Conservation (phyloP, 2,797 vertebrate species). For the Monodelphis domestica region DNA sequence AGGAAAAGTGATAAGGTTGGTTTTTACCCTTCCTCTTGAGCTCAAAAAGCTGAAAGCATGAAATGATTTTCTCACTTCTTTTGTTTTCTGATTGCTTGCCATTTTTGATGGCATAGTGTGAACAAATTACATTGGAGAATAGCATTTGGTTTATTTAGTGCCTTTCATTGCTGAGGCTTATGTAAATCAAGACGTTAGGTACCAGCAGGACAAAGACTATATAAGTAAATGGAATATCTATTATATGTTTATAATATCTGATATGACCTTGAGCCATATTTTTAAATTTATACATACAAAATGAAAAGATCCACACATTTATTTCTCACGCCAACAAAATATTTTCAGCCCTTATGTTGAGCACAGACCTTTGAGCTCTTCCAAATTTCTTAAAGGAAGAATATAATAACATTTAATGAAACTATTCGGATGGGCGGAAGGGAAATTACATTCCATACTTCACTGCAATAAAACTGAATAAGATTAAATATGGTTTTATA, state of each 20-base stretch:
- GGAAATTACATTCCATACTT: constrained; percentile 24
- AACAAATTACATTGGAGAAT: background rate
- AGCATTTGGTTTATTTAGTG: background rate
- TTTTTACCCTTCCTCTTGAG: background rate
- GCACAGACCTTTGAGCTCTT: background rate
- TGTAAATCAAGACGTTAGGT: background rate
- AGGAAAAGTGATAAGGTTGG: constrained; percentile 1
- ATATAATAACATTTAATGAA: constrained; percentile 28
- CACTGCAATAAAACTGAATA: background rate
- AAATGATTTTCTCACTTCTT: background rate
- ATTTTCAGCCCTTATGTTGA: background rate
- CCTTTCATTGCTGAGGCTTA: background rate
- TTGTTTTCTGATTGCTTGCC: background rate
- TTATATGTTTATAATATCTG: background rate
- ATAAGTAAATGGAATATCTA: background rate
- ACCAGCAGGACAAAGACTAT: background rate
- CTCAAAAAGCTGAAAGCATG: background rate
- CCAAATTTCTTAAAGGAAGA: constrained; percentile 33
- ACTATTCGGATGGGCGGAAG: background rate
- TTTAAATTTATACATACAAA: constrained; percentile 20
- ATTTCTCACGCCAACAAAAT: constrained; percentile 24
- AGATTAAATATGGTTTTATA: background rate
- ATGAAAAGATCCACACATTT: constrained; percentile 41
- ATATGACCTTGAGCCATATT: background rate
- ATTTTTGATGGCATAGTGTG: background rate